phyloP scores from a whole-genome alignment of 2,888 invertebrate species.

The Troides helena region DNA sequence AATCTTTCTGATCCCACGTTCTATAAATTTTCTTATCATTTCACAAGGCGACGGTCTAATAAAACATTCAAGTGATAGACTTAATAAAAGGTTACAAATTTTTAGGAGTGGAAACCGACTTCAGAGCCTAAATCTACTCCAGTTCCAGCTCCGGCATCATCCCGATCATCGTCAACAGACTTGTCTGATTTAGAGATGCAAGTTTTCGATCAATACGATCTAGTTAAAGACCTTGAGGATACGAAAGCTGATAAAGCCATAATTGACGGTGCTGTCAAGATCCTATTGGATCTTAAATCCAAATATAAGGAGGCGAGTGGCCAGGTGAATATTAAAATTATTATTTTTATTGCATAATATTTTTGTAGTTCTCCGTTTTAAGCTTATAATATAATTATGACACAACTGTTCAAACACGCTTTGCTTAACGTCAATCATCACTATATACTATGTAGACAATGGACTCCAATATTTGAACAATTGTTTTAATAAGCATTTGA shows the following conservation, averaged over 20 bases:
- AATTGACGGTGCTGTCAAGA: conserved; percentile 70
- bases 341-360: no score
- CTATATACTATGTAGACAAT: not conserved
- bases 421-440: not conserved
- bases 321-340: not conserved
- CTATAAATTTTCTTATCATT: no score
- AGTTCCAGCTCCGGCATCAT: conserved; percentile 8
- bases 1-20: no score
- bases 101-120: conserved; percentile 73
- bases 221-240: conserved; percentile 84
- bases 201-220: conserved; percentile 82
- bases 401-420: not conserved
- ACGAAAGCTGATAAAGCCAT: conserved; percentile 83
- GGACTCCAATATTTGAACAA: not conserved
- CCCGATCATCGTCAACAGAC: conserved; percentile 30
- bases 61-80: no score
- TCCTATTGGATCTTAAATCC: conserved; percentile 84
- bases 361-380: not conserved
- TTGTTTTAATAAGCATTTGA: not conserved
- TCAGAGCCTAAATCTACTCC: conserved; percentile 29
- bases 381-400: not conserved
- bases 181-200: conserved; percentile 47
- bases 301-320: conserved; percentile 83
- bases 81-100: no score
- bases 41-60: no score